Evolutionary conservation across 2,888 invertebrate genomes (phyloP).

Genomic region (Euzophera pinguis): DNA sequence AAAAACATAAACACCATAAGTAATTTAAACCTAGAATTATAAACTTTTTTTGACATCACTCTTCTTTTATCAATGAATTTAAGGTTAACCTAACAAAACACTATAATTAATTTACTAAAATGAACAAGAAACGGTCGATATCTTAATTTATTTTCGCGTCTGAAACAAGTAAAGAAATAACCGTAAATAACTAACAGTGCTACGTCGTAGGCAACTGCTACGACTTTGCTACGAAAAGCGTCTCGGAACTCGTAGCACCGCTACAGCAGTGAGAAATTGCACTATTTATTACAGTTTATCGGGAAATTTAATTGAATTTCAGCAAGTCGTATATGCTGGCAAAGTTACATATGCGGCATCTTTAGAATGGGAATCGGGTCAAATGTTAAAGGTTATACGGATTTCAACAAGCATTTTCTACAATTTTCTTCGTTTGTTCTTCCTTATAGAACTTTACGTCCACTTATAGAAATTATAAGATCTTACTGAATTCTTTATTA

Average conservation of each 20-base stretch:
- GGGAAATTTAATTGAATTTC: slow-evolving; percentile 18
- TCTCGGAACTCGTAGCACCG: slow-evolving; percentile 12
- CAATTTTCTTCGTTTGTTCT: not conserved
- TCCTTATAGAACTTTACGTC: no score
- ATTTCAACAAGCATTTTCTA: not conserved
- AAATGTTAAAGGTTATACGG: not conserved
- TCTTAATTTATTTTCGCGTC: slow-evolving; percentile 13
- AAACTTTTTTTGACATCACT: no score
- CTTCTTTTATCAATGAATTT: no score
- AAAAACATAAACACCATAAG: no score
- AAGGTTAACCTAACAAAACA: no score
- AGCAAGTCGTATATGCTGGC: slow-evolving; percentile 5
- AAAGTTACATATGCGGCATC: not conserved
- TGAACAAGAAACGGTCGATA: not conserved
- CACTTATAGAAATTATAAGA: no score
- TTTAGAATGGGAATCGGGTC: not conserved
- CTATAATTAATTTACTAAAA: no score
- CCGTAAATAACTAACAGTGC: slow-evolving; percentile 20
- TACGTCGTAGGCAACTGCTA: slow-evolving; percentile 25
- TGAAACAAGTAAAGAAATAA: slow-evolving; percentile 18
- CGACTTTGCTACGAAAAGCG: slow-evolving; percentile 17
- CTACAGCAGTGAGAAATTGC: slow-evolving; percentile 17
- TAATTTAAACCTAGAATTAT: no score
- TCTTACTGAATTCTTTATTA: no score
- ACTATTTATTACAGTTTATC: slow-evolving; percentile 17